These are phyloP conservation scores for Tetraneura akinire DNA, from an alignment of 1,140 invertebrate genomes.

Conservation along the genomic window DNA sequence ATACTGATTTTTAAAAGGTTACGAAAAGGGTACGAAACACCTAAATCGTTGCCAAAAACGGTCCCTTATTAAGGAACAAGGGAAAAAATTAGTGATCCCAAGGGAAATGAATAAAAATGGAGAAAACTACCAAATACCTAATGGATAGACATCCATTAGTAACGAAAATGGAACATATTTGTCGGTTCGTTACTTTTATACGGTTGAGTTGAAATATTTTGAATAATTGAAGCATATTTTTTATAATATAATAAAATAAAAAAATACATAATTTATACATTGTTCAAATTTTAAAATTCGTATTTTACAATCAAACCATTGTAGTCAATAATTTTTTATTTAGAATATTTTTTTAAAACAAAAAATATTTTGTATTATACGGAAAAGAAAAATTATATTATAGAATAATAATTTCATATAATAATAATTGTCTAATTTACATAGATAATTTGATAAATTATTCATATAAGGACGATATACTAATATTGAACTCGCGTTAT, in stretches of 20 bases:
- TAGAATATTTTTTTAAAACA: background rate
- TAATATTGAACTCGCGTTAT: too few species aligned
- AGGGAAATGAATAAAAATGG: slow-evolving; percentile 21
- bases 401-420: too few species aligned
- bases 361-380: too few species aligned
- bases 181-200: slow-evolving; percentile 44
- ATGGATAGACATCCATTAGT: too few species aligned
- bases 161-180: slow-evolving; percentile 40
- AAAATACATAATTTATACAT: background rate
- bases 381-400: too few species aligned
- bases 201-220: slow-evolving; percentile 27
- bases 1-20: slow-evolving; percentile 35
- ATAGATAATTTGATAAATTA: too few species aligned
- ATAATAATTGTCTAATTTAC: too few species aligned
- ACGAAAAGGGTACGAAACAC: slow-evolving; percentile 33
- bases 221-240: slow-evolving; percentile 20
- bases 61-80: slow-evolving; percentile 26
- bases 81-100: slow-evolving; percentile 1
- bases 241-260: slow-evolving; percentile 20
- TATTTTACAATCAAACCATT: background rate
- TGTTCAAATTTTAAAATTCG: too few species aligned
- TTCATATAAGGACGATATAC: too few species aligned
- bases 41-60: slow-evolving; percentile 48
- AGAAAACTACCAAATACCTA: slow-evolving; percentile 1
- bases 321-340: too few species aligned